These are phyloP conservation scores for Muscina levida DNA, from an alignment of 2,888 invertebrate genomes.

Conservation along the genomic window DNA sequence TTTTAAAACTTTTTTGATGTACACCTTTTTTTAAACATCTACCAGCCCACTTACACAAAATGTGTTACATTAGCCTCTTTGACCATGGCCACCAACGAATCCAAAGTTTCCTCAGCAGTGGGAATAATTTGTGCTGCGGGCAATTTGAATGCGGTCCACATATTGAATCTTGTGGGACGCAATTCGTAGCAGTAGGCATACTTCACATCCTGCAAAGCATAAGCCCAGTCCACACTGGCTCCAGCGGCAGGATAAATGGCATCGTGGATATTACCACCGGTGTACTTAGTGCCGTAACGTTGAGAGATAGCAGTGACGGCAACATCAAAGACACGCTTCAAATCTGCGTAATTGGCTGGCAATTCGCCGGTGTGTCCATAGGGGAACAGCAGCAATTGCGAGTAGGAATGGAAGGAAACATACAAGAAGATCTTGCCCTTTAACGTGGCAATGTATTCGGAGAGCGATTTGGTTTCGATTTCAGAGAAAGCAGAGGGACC, in stretches of 20 bases:
- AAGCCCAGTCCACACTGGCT: conserved; percentile 85
- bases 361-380: conserved; percentile 82
- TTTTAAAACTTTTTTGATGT: too few species aligned
- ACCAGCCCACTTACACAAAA: conserved; percentile 55
- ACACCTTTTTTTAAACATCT: too few species aligned
- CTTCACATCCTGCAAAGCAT: conserved; percentile 81
- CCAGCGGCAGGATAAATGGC: conserved; percentile 82
- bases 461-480: conserved; percentile 82
- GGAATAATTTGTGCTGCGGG: conserved; percentile 84
- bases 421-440: conserved; percentile 82
- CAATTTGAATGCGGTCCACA: conserved; percentile 83
- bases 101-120: conserved; percentile 84
- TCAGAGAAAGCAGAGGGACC: conserved; percentile 87
- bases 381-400: conserved; percentile 85
- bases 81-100: conserved; percentile 80
- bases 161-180: conserved; percentile 72
- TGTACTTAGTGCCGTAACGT: conserved; percentile 79
- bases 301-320: conserved; percentile 73
- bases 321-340: conserved; percentile 76
- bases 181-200: conserved; percentile 85
- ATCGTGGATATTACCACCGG: conserved; percentile 80
- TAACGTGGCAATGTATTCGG: conserved; percentile 81
- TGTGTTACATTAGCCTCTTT: conserved; percentile 79
- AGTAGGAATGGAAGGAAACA: conserved; percentile 87
- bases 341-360: conserved; percentile 80